phyloP scores from a whole-genome alignment of 2,797 vertebrate genomes.

The Sphaeramia orbicularis region DNA sequence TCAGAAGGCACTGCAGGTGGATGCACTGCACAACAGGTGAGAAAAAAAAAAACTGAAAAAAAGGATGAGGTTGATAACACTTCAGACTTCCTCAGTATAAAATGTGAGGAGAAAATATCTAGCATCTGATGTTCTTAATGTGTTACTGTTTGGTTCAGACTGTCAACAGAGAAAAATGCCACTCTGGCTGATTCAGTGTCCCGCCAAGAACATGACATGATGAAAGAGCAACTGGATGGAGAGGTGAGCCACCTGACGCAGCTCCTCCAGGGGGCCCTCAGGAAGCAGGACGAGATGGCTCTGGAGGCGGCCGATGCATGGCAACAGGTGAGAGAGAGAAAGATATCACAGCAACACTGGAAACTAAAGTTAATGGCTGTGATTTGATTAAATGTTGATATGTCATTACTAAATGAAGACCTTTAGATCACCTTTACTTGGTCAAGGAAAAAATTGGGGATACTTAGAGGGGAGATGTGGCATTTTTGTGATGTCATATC shows the following conservation, averaged over 20 bases:
- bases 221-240: slow-evolving; percentile 84
- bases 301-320: slow-evolving; percentile 87
- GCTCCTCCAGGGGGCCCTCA: slow-evolving; percentile 90
- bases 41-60: slow-evolving; percentile 11
- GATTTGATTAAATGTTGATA: too few relatives aligned
- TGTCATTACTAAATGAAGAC: too few relatives aligned
- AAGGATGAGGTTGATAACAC: neutral
- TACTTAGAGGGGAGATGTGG: too few relatives aligned
- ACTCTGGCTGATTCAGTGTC: slow-evolving; percentile 86
- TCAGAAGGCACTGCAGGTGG: slow-evolving; percentile 86
- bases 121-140: neutral
- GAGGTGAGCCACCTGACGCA: slow-evolving; percentile 88
- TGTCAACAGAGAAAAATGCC: slow-evolving; percentile 84
- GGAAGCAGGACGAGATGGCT: slow-evolving; percentile 92
- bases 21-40: slow-evolving; percentile 88
- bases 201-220: slow-evolving; percentile 83
- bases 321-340: slow-evolving; percentile 85
- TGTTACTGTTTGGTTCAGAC: slow-evolving; percentile 41
- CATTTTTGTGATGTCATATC: too few relatives aligned
- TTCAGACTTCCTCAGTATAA: neutral
- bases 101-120: neutral
- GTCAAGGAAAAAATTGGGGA: too few relatives aligned
- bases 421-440: too few relatives aligned
- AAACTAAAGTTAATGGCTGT: neutral
- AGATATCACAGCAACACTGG: neutral